Percentiles rank a stretch among this genome's conserved stretches.
Evolutionary conservation across 2,113 vertebrate genomes (phyloP).

Genomic region (Poecilia latipinna): DNA sequence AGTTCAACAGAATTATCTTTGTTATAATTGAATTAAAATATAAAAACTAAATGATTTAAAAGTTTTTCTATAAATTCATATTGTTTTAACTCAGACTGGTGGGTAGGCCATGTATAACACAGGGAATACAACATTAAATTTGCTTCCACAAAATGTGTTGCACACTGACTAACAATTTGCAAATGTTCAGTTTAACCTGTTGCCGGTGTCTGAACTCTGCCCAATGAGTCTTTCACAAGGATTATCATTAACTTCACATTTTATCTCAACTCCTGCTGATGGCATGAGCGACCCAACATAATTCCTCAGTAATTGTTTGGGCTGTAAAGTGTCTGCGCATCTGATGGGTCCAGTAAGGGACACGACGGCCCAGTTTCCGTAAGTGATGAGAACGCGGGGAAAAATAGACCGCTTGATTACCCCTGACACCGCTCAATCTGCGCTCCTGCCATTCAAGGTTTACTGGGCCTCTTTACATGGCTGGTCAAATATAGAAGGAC

Average conservation of each 20-base stretch:
- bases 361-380: conserved; percentile 70
- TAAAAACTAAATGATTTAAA: too few species aligned
- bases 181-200: conserved; percentile 6
- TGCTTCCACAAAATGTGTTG: too few species aligned
- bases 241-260: conserved; percentile 32
- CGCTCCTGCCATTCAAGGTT: conserved; percentile 63
- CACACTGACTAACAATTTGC: background rate
- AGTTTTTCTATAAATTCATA: too few species aligned
- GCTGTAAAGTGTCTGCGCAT: conserved; percentile 20
- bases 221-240: conserved; percentile 2
- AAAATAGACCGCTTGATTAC: conserved; percentile 79
- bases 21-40: too few species aligned
- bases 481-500: conserved; percentile 73
- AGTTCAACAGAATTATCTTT: too few species aligned
- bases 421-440: conserved; percentile 60
- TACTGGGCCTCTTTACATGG: conserved; percentile 50
- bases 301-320: conserved; percentile 51
- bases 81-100: too few species aligned
- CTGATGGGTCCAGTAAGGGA: conserved; percentile 55
- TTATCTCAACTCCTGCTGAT: conserved; percentile 18
- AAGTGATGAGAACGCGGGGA: conserved; percentile 66
- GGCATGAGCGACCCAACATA: conserved; percentile 14
- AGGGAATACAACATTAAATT: too few species aligned
- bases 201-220: conserved; percentile 8
- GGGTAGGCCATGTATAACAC: too few species aligned